These are phyloP conservation scores for Lamellibrachia columna DNA, from an alignment of 2,888 invertebrate species.

Conservation along the genomic window DNA sequence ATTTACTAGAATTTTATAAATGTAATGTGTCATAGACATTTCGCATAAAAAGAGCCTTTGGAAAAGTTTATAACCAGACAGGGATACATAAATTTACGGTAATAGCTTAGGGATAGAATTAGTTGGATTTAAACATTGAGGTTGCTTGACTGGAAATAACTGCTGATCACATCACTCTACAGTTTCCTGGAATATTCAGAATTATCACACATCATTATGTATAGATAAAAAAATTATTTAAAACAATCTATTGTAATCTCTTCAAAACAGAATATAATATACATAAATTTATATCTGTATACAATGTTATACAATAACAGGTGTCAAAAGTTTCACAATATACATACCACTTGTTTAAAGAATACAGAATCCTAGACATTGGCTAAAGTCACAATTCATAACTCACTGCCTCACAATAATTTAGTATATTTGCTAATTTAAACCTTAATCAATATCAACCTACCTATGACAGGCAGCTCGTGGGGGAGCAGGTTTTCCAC, in stretches of 20 bases:
- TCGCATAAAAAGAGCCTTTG: not conserved
- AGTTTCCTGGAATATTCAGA: not conserved
- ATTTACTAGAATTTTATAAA: not conserved
- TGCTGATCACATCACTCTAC: not conserved
- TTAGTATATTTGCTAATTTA: not conserved
- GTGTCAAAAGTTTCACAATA: not conserved
- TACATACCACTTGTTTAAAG: not conserved
- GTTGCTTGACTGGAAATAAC: not conserved
- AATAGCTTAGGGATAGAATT: not conserved
- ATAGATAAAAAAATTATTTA: not conserved
- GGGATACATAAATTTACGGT: not conserved
- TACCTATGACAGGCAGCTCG: conserved; percentile 36
- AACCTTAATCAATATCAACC: not conserved
- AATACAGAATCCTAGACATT: not conserved
- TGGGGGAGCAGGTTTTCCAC: conserved; percentile 21
- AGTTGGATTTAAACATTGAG: conserved; percentile 3
- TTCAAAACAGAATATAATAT: not conserved
- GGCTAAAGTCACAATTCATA: not conserved
- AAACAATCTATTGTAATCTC: not conserved
- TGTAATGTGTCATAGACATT: not conserved
- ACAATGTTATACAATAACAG: not conserved
- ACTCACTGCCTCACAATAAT: not conserved
- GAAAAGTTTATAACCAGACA: not conserved
- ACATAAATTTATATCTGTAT: not conserved
- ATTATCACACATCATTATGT: not conserved